A percentile compares a stretch with the other conserved stretches of the same genome.
These are phyloP conservation scores for Toxotes chatareus DNA, from an alignment of 2,113 vertebrate genomes.

Conservation along the genomic window DNA sequence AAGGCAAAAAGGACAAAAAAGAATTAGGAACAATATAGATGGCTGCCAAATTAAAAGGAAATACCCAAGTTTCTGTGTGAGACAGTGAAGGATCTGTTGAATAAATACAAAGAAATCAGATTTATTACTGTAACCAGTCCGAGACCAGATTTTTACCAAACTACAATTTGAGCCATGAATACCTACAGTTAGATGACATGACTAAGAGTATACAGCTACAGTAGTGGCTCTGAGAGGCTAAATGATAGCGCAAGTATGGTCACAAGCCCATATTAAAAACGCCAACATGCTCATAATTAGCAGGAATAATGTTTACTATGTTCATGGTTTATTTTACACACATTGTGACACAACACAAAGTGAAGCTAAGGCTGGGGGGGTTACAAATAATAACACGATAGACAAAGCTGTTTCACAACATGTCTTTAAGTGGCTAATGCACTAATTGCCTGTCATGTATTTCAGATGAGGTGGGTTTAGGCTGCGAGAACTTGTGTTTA, in stretches of 20 bases:
- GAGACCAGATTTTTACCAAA: not conserved
- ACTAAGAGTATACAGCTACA: not conserved
- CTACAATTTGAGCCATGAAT: not conserved
- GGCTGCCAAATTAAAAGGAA: not conserved
- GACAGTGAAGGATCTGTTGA: no score
- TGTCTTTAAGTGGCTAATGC: not conserved
- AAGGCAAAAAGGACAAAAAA: not conserved
- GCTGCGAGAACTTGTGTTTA: not conserved
- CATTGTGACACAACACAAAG: no score
- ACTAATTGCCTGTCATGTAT: not conserved
- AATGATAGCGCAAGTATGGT: not conserved
- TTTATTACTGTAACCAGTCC: not conserved
- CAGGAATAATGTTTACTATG: no score
- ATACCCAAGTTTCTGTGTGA: no score
- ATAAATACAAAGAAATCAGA: no score
- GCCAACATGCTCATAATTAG: not conserved
- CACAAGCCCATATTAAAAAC: no score
- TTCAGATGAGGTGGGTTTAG: not conserved
- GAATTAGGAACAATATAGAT: not conserved
- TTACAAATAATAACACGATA: not conserved
- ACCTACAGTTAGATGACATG: no score
- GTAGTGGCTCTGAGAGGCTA: not conserved
- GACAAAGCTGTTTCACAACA: not conserved
- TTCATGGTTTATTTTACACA: no score
- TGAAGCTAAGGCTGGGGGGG: no score